These are phyloP conservation scores for Eolophus roseicapilla DNA, from an alignment of 2,113 vertebrate species.

Conservation along the genomic window DNA sequence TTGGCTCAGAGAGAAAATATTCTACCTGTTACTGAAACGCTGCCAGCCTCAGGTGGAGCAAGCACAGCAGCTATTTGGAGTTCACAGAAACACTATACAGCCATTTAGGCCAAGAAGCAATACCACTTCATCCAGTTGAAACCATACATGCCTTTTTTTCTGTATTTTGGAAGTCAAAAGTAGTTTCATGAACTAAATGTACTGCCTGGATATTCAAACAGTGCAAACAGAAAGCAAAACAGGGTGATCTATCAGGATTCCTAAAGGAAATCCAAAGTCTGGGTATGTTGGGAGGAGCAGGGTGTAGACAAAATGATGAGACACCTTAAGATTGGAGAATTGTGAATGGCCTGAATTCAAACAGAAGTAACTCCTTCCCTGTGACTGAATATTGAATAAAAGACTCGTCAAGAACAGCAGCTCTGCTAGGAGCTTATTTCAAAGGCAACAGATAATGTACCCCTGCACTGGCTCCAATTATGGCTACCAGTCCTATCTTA, in stretches of 20 bases:
- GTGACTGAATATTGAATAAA: slow-evolving; percentile 19
- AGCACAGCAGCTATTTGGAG: background rate
- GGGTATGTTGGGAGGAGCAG: background rate
- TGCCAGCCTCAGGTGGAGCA: background rate
- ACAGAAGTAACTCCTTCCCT: background rate
- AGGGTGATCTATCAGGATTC: background rate
- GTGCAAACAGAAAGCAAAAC: background rate
- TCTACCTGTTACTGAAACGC: background rate
- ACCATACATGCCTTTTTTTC: background rate
- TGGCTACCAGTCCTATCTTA: slow-evolving; percentile 30
- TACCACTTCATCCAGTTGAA: background rate
- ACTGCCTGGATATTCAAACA: background rate
- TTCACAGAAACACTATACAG: background rate
- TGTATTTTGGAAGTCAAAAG: background rate
- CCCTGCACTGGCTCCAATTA: slow-evolving; percentile 50
- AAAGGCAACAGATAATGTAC: slow-evolving; percentile 49
- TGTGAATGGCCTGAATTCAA: background rate
- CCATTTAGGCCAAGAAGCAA: background rate
- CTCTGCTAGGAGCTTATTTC: slow-evolving; percentile 43
- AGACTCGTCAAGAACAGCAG: background rate
- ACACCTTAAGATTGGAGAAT: background rate
- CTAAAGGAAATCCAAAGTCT: background rate
- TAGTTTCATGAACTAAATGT: background rate
- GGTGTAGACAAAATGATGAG: background rate
- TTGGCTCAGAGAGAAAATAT: background rate